These are phyloP conservation scores for Pelvicachromis taeniatus DNA, from an alignment of 2,113 vertebrate species.

Conservation along the genomic window DNA sequence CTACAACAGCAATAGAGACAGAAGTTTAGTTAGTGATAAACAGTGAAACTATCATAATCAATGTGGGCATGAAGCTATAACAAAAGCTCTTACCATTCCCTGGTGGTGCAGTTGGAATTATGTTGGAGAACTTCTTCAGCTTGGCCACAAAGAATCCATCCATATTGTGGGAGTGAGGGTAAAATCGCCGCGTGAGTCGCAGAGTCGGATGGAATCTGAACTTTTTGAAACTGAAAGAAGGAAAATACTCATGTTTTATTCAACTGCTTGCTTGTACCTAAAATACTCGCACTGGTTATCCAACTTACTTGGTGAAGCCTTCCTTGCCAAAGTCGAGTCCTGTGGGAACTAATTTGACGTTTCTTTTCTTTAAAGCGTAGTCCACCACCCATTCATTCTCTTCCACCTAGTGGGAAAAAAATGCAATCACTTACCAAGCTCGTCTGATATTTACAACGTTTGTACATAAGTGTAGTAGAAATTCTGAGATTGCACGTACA, in stretches of 20 bases:
- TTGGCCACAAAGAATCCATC: slow-evolving; percentile 98
- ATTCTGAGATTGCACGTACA: slow-evolving; percentile 58
- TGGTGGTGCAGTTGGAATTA: slow-evolving; percentile 72
- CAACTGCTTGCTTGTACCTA: not conserved
- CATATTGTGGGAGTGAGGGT: slow-evolving; percentile 97
- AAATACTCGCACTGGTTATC: not conserved
- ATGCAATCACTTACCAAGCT: not conserved
- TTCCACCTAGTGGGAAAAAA: slow-evolving; percentile 79
- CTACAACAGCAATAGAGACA: slow-evolving; percentile 21
- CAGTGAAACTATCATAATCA: not conserved
- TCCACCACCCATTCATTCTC: slow-evolving; percentile 99
- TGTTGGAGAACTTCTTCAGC: slow-evolving; percentile 92
- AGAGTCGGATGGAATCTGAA: slow-evolving; percentile 90
- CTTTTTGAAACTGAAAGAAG: slow-evolving; percentile 80
- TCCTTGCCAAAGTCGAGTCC: slow-evolving; percentile 96
- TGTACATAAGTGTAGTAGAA: not conserved
- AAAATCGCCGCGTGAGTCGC: slow-evolving; percentile 83
- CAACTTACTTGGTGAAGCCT: slow-evolving; percentile 85
- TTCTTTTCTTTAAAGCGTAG: slow-evolving; percentile 94
- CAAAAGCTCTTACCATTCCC: slow-evolving; percentile 57
- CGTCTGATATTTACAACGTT: not conserved
- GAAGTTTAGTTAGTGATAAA: not conserved
- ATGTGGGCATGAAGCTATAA: not conserved
- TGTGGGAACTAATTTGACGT: slow-evolving; percentile 89
- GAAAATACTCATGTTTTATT: not conserved